These are phyloP conservation scores for Pherbina coryleti DNA, from an alignment of 2,888 invertebrate species.

Conservation along the genomic window DNA sequence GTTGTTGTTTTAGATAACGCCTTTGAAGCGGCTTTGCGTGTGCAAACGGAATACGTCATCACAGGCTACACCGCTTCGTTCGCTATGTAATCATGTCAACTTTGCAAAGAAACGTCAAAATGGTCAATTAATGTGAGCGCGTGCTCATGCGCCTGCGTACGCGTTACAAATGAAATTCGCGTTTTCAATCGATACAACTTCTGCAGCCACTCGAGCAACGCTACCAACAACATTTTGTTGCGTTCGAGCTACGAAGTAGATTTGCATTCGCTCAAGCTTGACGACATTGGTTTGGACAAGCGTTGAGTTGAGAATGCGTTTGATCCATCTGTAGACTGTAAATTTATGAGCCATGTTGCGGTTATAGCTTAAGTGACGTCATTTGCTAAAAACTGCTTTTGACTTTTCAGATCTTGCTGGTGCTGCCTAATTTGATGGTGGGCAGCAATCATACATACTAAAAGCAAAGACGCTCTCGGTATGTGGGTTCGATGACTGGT, in stretches of 20 bases:
- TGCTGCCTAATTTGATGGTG: constrained; percentile 7
- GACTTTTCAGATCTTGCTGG: not conserved
- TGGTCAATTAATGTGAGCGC: not conserved
- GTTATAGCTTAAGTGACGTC: constrained; percentile 13
- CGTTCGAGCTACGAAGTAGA: not conserved
- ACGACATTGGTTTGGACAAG: not conserved
- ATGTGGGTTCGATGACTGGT: not conserved
- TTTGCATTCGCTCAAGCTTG: constrained; percentile 17
- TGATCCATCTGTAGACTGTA: not conserved
- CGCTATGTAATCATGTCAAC: not conserved
- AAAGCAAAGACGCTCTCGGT: not conserved
- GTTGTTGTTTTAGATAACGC: constrained; percentile 29
- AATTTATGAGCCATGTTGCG: not conserved
- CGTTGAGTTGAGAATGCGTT: not conserved
- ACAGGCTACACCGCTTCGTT: constrained; percentile 40
- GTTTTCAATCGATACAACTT: not conserved
- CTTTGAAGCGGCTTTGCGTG: constrained; percentile 25
- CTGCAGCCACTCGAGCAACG: not conserved
- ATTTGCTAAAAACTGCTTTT: constrained; percentile 6
- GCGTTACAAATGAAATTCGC: not conserved
- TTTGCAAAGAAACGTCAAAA: too few relatives aligned
- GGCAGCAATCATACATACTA: not conserved
- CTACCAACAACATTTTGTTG: not conserved
- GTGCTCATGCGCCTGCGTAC: not conserved
- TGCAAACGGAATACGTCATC: constrained; percentile 43